Evolutionary conservation across 2,888 invertebrate genomes (phyloP).

Genomic region (Dyspetes luteomarginatus): DNA sequence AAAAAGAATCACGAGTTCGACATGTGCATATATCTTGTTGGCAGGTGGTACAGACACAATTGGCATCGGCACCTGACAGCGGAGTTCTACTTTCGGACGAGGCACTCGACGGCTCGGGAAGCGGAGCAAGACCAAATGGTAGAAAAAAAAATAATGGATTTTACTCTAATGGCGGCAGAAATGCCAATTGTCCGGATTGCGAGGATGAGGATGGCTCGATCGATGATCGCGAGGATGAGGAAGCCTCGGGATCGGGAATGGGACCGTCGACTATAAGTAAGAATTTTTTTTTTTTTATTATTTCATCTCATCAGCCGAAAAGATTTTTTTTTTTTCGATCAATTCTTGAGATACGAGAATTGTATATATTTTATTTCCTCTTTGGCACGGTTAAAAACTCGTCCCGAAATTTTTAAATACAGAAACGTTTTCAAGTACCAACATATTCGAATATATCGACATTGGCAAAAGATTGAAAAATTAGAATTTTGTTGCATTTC

Average conservation of each 20-base stretch:
- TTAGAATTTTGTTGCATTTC: no score
- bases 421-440: no score
- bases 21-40: background rate
- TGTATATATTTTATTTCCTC: no score
- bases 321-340: no score
- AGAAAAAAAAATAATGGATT: constrained; percentile 66
- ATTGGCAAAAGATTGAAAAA: no score
- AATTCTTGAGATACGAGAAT: no score
- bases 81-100: constrained; percentile 79
- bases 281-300: constrained; percentile 10
- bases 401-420: no score
- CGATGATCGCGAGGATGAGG: constrained; percentile 74
- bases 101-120: constrained; percentile 81
- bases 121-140: constrained; percentile 77
- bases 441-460: no score
- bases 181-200: constrained; percentile 70
- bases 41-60: constrained; percentile 80
- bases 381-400: no score
- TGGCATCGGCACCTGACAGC: constrained; percentile 79
- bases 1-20: background rate
- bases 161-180: constrained; percentile 69
- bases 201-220: constrained; percentile 65
- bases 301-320: no score
- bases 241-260: constrained; percentile 78
- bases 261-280: constrained; percentile 76